phyloP scores from a whole-genome alignment of 2,888 invertebrate species.

The Andrena dorsata region DNA sequence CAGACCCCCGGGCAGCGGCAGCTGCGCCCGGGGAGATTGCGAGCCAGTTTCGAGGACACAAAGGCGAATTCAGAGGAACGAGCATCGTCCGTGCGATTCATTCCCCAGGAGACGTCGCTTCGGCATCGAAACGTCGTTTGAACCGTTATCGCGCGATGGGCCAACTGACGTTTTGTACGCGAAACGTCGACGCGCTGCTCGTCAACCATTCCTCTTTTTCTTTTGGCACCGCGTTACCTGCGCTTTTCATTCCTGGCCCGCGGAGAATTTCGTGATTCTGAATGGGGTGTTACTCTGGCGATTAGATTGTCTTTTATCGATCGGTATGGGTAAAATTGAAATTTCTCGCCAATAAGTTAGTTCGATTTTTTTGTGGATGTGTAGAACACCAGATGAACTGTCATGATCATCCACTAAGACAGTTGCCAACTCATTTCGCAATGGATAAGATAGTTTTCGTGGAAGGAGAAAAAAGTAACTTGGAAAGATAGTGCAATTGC shows the following conservation, averaged over 20 bases:
- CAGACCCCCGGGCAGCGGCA: conserved; percentile 50
- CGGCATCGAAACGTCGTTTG: conserved; percentile 45
- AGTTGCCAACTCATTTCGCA: too few relatives aligned
- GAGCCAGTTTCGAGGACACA: conserved; percentile 54
- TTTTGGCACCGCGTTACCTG: background rate
- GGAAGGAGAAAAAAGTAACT: too few relatives aligned
- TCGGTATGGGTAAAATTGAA: too few relatives aligned
- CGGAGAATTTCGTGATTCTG: background rate
- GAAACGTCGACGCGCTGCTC: conserved; percentile 1
- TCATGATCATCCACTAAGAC: too few relatives aligned
- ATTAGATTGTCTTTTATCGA: background rate
- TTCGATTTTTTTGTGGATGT: too few relatives aligned
- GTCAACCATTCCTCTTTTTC: background rate
- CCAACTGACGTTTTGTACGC: conserved; percentile 4
- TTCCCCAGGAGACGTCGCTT: conserved; percentile 52
- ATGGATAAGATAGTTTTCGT: too few relatives aligned
- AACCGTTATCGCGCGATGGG: conserved; percentile 39
- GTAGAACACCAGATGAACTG: too few relatives aligned
- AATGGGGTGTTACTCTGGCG: background rate
- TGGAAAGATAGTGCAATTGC: too few relatives aligned
- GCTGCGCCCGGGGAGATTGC: conserved; percentile 55
- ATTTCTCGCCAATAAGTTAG: too few relatives aligned
- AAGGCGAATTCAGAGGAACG: conserved; percentile 53
- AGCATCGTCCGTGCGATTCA: conserved; percentile 38
- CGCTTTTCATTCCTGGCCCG: background rate